Percentiles rank a stretch among this genome's conserved stretches.
phyloP scores from a whole-genome alignment of 2,888 invertebrate genomes.

The Lochmaea crataegi region DNA sequence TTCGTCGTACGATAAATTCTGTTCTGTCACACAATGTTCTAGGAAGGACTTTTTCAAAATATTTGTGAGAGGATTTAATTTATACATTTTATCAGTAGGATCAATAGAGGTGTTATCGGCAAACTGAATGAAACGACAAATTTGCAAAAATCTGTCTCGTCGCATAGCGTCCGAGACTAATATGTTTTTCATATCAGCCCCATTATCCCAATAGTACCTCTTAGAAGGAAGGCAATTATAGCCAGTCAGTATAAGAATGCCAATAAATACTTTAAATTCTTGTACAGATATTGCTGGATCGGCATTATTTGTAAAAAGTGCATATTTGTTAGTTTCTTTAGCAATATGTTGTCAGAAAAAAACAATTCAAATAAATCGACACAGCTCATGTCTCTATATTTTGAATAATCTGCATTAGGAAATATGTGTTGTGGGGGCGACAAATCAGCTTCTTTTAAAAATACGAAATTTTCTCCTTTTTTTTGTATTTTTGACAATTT shows the following conservation, averaged over 20 bases:
- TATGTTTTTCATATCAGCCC: neutral
- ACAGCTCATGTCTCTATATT: conserved; percentile 16
- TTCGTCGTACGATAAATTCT: neutral
- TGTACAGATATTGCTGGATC: neutral
- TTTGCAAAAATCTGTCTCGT: no score
- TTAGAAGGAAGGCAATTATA: conserved; percentile 1
- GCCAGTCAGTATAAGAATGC: neutral
- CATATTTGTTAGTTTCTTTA: neutral
- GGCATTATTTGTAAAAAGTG: neutral
- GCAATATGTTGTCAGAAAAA: neutral
- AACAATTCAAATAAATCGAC: conserved; percentile 13
- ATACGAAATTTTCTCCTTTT: no score
- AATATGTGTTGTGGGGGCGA: no score
- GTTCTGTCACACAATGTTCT: no score
- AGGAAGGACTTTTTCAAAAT: no score
- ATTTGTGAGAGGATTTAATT: no score
- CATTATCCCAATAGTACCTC: conserved; percentile 2
- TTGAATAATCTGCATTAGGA: neutral
- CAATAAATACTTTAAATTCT: neutral
- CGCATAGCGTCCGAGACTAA: no score
- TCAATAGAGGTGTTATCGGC: no score
- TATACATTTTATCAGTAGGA: no score
- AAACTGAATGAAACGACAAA: no score
- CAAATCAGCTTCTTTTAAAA: no score
- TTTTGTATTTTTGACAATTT: no score